These are phyloP conservation scores for Plectropomus leopardus DNA, from an alignment of 2,113 vertebrate species.

Conservation along the genomic window DNA sequence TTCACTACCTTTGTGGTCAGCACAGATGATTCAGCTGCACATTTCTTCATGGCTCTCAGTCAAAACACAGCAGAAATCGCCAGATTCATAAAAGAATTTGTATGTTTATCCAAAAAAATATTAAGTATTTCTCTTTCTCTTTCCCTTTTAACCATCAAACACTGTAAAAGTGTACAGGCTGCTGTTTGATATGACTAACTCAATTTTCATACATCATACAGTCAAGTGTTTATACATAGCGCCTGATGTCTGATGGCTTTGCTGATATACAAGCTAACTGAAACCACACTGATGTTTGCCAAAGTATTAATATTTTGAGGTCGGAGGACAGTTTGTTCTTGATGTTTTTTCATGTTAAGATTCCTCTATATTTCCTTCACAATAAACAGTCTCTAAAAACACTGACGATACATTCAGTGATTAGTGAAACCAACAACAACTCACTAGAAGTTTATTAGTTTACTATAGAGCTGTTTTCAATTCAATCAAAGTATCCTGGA, in stretches of 20 bases:
- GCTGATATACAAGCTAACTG: not conserved
- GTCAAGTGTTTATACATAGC: not conserved
- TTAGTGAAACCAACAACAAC: not conserved
- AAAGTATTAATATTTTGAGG: not conserved
- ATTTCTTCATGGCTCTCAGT: not conserved
- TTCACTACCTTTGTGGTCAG: conserved; percentile 21
- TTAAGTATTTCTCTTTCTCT: too few species aligned
- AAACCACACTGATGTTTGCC: not conserved
- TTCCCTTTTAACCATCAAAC: not conserved
- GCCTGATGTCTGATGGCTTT: not conserved
- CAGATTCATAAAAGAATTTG: not conserved
- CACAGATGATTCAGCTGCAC: not conserved
- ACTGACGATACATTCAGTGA: not conserved
- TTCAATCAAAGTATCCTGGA: too few species aligned
- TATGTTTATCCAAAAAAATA: not conserved
- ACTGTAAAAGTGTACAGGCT: not conserved
- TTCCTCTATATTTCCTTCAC: not conserved
- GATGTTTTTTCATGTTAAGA: not conserved
- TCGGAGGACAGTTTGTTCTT: not conserved
- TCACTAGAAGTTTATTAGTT: not conserved
- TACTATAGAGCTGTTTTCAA: not conserved
- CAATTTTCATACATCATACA: not conserved
- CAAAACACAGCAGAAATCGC: not conserved
- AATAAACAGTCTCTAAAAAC: conserved; percentile 2
- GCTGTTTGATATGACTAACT: not conserved